phyloP scores from a whole-genome alignment of 1,140 invertebrate genomes.

The Drosophila nigrodunni region DNA sequence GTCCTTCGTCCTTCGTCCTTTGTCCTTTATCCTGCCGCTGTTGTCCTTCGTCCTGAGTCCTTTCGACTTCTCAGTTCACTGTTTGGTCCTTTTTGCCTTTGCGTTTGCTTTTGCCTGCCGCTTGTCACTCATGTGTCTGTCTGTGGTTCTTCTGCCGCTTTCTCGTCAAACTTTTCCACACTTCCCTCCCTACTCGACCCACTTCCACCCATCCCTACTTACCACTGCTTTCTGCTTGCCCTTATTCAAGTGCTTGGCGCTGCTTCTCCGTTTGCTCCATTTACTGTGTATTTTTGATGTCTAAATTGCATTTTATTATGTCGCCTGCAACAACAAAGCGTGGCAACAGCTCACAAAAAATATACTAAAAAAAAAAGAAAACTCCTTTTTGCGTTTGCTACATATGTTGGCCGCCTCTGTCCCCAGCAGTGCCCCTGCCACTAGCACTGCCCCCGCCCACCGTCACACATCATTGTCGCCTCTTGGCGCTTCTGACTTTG shows the following conservation, averaged over 20 bases:
- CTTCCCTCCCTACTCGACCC: neutral
- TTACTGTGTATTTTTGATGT: conserved; percentile 82
- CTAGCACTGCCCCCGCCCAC: neutral
- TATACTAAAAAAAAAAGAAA: neutral
- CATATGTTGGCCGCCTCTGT: conserved; percentile 53
- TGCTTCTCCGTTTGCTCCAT: conserved; percentile 66
- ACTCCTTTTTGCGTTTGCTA: conserved; percentile 50
- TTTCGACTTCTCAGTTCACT: too few relatives aligned
- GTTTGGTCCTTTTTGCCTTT: conserved; percentile 52
- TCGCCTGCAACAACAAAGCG: conserved; percentile 64
- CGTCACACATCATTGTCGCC: conserved; percentile 28
- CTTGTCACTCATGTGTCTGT: conserved; percentile 69
- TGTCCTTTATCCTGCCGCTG: too few relatives aligned
- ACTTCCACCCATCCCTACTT: neutral
- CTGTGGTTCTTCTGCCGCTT: conserved; percentile 49
- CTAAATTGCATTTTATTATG: conserved; percentile 83
- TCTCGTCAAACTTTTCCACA: neutral
- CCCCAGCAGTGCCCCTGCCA: neutral
- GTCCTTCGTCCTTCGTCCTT: neutral
- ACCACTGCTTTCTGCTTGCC: neutral
- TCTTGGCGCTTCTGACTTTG: conserved; percentile 30
- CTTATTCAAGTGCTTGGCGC: conserved; percentile 33
- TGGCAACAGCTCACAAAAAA: conserved; percentile 1
- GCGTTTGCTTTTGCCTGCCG: conserved; percentile 34
- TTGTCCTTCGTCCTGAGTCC: too few relatives aligned